phyloP scores from a whole-genome alignment of 2,113 vertebrate species.

The Struthio camelus region DNA sequence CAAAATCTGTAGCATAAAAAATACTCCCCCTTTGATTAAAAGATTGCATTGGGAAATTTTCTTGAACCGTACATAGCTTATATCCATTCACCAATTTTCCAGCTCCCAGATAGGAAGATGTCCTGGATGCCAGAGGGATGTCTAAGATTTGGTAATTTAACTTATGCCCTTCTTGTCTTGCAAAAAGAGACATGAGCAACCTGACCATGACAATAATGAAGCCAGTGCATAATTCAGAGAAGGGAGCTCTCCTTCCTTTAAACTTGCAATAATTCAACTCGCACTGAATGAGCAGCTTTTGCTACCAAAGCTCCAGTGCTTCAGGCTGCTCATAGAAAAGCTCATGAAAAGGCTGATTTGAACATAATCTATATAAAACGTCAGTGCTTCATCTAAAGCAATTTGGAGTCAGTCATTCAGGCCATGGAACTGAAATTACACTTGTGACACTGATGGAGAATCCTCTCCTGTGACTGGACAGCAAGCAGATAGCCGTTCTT shows the following conservation, averaged over 20 bases:
- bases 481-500: background rate
- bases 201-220: background rate
- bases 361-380: constrained; percentile 10
- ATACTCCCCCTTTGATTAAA: background rate
- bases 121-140: background rate
- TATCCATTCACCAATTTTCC: background rate
- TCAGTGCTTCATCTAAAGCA: constrained; percentile 9
- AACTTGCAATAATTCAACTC: background rate
- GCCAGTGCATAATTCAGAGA: background rate
- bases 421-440: constrained; percentile 8
- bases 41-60: background rate
- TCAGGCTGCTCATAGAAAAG: background rate
- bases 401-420: background rate
- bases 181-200: background rate
- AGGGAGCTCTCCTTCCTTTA: constrained; percentile 22
- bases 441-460: constrained; percentile 8
- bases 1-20: background rate
- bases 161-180: background rate
- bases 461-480: background rate
- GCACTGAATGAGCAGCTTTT: background rate
- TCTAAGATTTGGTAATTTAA: background rate
- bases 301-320: background rate
- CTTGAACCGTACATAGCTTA: background rate
- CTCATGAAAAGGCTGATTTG: constrained; percentile 5
- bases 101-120: background rate